These are phyloP conservation scores for Phylloscopus collybita DNA, from an alignment of 2,797 vertebrate species.

Conservation along the genomic window DNA sequence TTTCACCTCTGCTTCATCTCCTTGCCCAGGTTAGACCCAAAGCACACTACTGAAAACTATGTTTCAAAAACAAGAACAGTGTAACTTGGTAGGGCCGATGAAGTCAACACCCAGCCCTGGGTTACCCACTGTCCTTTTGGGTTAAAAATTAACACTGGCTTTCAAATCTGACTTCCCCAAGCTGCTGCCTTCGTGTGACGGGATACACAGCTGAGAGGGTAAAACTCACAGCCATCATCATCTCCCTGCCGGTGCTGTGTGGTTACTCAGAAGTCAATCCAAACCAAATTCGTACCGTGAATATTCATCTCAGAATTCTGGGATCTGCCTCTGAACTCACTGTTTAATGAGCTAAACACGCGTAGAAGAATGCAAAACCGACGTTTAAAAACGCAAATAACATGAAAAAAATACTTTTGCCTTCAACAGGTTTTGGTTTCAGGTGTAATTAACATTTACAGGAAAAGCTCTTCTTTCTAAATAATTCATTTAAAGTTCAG, in stretches of 20 bases:
- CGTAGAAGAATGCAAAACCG: background rate
- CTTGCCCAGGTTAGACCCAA: background rate
- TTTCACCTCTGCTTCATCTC: background rate
- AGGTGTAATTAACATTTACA: background rate
- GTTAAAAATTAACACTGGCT: background rate
- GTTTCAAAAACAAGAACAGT: background rate
- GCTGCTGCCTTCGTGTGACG: background rate
- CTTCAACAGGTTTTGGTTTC: background rate
- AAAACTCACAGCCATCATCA: background rate
- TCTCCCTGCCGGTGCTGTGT: background rate
- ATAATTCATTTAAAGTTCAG: background rate
- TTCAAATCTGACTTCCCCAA: background rate
- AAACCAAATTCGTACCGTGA: background rate
- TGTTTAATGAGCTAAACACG: background rate
- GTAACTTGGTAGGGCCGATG: rapidly evolving
- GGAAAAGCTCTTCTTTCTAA: background rate
- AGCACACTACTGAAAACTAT: background rate
- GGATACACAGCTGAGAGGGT: background rate
- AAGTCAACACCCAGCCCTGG: background rate
- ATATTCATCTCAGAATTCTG: background rate
- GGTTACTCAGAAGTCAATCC: background rate
- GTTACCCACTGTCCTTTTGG: background rate
- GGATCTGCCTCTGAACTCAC: background rate
- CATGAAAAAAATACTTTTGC: background rate
- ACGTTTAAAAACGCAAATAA: background rate